phyloP scores from a whole-genome alignment of 2,113 vertebrate species.

The Cryptoleucopteryx plumbea region DNA sequence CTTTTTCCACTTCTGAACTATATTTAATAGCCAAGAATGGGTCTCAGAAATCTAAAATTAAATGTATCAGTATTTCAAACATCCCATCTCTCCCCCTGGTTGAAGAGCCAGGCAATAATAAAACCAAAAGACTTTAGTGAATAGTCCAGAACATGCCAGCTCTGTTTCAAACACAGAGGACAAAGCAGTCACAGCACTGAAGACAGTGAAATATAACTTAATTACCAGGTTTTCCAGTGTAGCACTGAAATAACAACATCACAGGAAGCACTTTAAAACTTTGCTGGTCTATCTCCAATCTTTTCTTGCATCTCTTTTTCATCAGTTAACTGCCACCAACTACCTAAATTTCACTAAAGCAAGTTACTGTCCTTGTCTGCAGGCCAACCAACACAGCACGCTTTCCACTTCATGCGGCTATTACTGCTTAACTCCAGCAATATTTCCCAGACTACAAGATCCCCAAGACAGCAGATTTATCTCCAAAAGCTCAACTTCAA shows the following conservation, averaged over 20 bases:
- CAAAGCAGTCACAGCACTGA: background rate
- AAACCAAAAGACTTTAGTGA: background rate
- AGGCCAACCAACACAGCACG: accelerated
- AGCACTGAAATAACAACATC: background rate
- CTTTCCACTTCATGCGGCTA: background rate
- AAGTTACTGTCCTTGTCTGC: background rate
- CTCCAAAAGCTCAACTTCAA: background rate
- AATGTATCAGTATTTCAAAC: background rate
- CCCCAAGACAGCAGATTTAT: background rate
- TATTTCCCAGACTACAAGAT: background rate
- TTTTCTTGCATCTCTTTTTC: background rate
- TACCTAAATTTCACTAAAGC: background rate
- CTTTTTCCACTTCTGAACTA: background rate
- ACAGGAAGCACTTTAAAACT: background rate
- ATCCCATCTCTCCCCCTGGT: background rate
- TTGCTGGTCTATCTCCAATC: background rate
- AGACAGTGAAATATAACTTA: background rate
- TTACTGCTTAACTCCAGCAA: background rate
- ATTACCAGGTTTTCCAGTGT: background rate
- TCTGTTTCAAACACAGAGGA: background rate
- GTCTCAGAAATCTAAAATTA: background rate
- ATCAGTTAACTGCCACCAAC: background rate
- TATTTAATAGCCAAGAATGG: background rate
- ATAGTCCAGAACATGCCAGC: background rate
- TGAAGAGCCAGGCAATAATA: background rate